Evolutionary conservation across 1,140 invertebrate genomes (phyloP).

Genomic region (Zaprionus vittiger): DNA sequence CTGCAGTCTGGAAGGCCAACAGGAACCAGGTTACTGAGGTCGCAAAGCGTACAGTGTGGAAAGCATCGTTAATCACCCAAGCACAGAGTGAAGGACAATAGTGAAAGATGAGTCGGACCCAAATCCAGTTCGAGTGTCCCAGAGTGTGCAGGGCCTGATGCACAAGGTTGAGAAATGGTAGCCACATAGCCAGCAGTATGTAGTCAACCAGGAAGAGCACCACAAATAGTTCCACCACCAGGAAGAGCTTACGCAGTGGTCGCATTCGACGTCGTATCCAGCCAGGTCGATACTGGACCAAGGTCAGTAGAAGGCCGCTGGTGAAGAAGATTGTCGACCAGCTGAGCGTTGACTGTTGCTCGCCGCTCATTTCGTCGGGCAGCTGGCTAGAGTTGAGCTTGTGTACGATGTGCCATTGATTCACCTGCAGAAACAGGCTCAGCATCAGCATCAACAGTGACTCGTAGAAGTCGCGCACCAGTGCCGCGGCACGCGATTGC

Average conservation of each 20-base stretch:
- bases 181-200: conserved; percentile 42
- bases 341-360: not conserved
- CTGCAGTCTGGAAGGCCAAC: conserved; percentile 30
- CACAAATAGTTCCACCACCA: conserved; percentile 21
- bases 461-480: conserved; percentile 42
- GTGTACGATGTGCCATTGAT: conserved; percentile 29
- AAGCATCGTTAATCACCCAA: conserved; percentile 47
- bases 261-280: conserved; percentile 1
- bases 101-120: conserved; percentile 2
- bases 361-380: conserved; percentile 6
- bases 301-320: conserved; percentile 31
- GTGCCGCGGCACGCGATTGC: not conserved
- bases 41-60: conserved; percentile 31
- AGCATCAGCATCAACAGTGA: conserved; percentile 25
- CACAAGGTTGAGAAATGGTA: conserved; percentile 30
- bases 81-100: conserved; percentile 21
- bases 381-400: conserved; percentile 5
- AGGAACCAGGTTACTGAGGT: conserved; percentile 33
- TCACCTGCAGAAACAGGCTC: conserved; percentile 31
- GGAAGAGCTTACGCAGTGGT: conserved; percentile 12
- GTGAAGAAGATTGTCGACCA: conserved; percentile 38
- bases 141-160: conserved; percentile 24
- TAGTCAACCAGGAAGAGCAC: conserved; percentile 36
- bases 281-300: conserved; percentile 23
- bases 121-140: conserved; percentile 8